Evolutionary conservation across 2,888 invertebrate species (phyloP).

Genomic region (Uloborus plumipes): DNA sequence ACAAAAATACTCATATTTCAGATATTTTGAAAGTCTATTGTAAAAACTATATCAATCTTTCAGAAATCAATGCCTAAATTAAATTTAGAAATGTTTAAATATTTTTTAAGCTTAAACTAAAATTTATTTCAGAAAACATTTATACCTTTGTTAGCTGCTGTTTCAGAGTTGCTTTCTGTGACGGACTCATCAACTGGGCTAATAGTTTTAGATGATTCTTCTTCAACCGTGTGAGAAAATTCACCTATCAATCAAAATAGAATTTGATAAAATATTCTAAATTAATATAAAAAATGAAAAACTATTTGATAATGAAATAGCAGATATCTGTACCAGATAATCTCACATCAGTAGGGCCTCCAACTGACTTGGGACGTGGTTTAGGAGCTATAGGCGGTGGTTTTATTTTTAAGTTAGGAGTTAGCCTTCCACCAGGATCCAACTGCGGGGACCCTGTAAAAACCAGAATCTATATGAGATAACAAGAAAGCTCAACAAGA

Average conservation of each 20-base stretch:
- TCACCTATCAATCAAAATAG: conserved; percentile 17
- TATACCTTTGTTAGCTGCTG: conserved; percentile 46
- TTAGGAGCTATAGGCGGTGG: conserved; percentile 65
- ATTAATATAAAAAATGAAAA: no score
- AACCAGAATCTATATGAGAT: background rate
- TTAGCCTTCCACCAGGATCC: conserved; percentile 46
- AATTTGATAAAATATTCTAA: no score
- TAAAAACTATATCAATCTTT: no score
- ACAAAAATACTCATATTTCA: no score
- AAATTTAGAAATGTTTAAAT: background rate
- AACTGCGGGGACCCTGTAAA: conserved; percentile 47
- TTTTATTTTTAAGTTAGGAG: conserved; percentile 38
- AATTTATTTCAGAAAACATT: background rate
- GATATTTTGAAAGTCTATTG: no score
- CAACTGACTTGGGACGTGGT: conserved; percentile 66
- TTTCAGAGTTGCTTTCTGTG: conserved; percentile 18
- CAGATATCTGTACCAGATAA: conserved; percentile 42
- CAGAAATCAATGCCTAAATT: no score
- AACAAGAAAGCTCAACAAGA: background rate
- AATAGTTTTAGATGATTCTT: conserved; percentile 46
- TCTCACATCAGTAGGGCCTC: conserved; percentile 60
- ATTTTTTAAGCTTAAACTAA: background rate
- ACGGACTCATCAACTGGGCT: conserved; percentile 39
- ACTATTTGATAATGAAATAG: background rate
- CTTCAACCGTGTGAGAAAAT: conserved; percentile 40